Evolutionary conservation across 1,140 invertebrate genomes (phyloP).

Genomic region (Antheraea pernyi): DNA sequence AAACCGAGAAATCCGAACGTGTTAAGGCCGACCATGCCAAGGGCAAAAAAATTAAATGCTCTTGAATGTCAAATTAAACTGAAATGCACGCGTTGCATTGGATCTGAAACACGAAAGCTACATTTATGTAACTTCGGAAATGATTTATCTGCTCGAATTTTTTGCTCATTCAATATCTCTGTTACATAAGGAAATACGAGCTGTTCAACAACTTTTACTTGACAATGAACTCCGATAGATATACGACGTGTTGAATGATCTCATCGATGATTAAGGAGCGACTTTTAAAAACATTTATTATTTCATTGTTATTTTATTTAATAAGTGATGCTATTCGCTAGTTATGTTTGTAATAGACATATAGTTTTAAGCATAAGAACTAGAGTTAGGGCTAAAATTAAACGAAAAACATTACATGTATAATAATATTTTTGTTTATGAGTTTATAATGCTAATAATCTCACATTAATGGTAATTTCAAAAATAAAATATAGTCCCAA

Average conservation of each 20-base stretch:
- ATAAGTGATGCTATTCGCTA: background rate
- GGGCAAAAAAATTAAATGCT: background rate
- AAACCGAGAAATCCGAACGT: background rate
- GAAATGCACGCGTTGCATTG: slow-evolving; percentile 1
- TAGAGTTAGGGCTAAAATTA: no score
- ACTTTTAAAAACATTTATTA: background rate
- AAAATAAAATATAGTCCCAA: no score
- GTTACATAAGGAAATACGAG: slow-evolving; percentile 27
- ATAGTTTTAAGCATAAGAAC: no score
- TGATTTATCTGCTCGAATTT: background rate
- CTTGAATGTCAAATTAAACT: background rate
- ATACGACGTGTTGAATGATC: slow-evolving; percentile 25
- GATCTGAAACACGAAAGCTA: slow-evolving; percentile 6
- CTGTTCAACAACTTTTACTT: slow-evolving; percentile 55
- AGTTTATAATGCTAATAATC: no score
- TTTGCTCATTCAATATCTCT: slow-evolving; percentile 3
- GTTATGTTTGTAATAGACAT: no score
- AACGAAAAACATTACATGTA: no score
- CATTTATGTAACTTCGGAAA: slow-evolving; percentile 11
- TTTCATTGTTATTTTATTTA: background rate
- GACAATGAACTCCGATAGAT: slow-evolving; percentile 47
- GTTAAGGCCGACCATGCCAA: background rate
- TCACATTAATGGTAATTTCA: no score
- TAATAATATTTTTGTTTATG: no score
- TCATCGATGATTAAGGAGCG: slow-evolving; percentile 19